Evolutionary conservation across 1,140 invertebrate species (phyloP).

Genomic region (Euwallacea similis): DNA sequence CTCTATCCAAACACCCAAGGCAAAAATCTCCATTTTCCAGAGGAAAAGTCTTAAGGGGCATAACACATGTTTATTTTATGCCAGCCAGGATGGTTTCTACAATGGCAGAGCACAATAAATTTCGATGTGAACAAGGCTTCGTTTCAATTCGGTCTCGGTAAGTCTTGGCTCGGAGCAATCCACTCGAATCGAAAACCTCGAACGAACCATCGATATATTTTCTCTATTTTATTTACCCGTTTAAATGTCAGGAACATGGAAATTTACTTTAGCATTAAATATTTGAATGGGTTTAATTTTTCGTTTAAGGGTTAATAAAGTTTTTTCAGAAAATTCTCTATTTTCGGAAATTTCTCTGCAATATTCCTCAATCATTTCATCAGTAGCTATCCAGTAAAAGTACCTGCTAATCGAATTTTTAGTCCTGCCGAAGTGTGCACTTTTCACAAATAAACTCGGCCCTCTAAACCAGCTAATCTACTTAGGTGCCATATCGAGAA

Average conservation of each 20-base stretch:
- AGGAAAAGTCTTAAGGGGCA: not conserved
- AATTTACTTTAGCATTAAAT: constrained; percentile 8
- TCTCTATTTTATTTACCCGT: constrained; percentile 9
- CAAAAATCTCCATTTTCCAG: no score
- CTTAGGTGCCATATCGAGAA: not conserved
- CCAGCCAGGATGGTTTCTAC: not conserved
- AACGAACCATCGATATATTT: constrained; percentile 2
- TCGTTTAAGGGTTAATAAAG: no score
- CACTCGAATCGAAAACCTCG: constrained; percentile 11
- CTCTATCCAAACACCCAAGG: no score
- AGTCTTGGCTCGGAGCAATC: constrained; percentile 8
- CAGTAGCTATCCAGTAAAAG: no score
- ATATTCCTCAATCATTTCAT: no score
- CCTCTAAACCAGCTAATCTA: not conserved
- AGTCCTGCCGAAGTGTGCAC: no score
- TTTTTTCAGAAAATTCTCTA: no score
- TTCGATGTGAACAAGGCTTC: constrained; percentile 1
- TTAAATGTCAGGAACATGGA: not conserved
- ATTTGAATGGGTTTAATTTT: not conserved
- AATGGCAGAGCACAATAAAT: not conserved
- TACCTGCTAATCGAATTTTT: no score
- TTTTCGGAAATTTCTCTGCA: no score
- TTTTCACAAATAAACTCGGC: no score
- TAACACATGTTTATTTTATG: constrained; percentile 16
- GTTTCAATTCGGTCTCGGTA: constrained; percentile 2